phyloP scores from a whole-genome alignment of 1,140 invertebrate genomes.

The Caenorhabditis latens region DNA sequence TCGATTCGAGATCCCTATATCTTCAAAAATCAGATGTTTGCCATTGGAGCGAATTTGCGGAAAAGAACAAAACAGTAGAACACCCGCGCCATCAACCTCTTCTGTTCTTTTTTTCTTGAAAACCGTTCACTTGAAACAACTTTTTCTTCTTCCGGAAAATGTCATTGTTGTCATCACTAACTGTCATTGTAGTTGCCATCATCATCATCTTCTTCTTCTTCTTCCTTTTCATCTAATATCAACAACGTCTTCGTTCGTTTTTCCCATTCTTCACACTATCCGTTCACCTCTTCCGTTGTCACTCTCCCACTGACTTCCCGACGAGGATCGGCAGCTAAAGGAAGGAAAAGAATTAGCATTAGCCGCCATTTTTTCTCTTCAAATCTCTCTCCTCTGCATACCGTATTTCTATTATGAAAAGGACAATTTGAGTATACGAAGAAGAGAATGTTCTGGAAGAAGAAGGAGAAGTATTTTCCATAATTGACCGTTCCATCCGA shows the following conservation, averaged over 20 bases:
- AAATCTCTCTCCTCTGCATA: background rate
- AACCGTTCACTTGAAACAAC: no score
- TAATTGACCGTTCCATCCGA: constrained; percentile 28
- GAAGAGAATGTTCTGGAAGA: background rate
- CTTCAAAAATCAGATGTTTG: no score
- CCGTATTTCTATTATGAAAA: background rate
- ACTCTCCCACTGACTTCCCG: background rate
- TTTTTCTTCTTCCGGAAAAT: no score
- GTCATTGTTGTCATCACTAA: background rate
- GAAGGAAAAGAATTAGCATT: constrained; percentile 9
- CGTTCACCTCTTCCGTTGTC: constrained; percentile 37
- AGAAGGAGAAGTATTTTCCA: background rate
- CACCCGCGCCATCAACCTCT: no score
- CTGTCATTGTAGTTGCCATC: constrained; percentile 17
- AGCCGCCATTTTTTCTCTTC: background rate
- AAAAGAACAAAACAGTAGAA: no score
- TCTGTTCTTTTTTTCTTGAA: no score
- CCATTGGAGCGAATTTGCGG: no score
- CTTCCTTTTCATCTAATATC: background rate
- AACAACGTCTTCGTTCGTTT: background rate
- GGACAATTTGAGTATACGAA: constrained; percentile 19
- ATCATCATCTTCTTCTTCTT: background rate
- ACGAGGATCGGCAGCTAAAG: background rate
- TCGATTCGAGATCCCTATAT: no score
- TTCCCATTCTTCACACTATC: background rate